Percentiles rank a stretch among this genome's conserved stretches.
These are phyloP conservation scores for Montipora capricornis DNA, from an alignment of 64 coral and sea anemone species.

Conservation along the genomic window DNA sequence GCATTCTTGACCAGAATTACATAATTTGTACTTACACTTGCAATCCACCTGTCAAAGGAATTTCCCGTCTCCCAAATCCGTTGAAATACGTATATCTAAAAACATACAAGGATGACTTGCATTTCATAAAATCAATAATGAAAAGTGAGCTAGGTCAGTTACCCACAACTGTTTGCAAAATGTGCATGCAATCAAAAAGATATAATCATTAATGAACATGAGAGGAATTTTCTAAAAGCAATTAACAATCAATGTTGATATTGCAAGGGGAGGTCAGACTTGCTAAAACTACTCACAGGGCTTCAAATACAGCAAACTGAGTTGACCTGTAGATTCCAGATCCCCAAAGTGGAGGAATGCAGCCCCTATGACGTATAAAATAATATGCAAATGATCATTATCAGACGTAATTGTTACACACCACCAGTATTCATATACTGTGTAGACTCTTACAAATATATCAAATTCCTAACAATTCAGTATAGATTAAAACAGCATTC, in stretches of 20 bases:
- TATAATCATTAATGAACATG: no score
- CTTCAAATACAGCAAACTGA: conserved; percentile 98
- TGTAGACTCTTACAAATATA: no score
- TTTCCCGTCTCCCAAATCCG: conserved; percentile 76
- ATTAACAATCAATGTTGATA: not conserved
- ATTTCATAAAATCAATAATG: not conserved
- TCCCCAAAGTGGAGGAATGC: conserved; percentile 92
- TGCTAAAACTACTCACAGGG: conserved; percentile 63
- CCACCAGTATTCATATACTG: no score
- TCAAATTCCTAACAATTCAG: no score
- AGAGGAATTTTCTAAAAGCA: no score
- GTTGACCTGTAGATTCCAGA: conserved; percentile 94
- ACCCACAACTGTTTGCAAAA: no score
- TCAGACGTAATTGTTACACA: no score
- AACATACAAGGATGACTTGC: not conserved
- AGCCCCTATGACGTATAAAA: conserved; percentile 45
- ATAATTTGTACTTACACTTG: conserved; percentile 72
- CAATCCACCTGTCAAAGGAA: conserved; percentile 89
- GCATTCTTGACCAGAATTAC: not conserved
- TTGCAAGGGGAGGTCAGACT: not conserved
- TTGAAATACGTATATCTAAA: conserved; percentile 76
- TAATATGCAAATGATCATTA: no score
- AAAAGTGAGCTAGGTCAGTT: no score
- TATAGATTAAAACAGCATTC: no score
- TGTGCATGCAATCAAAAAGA: no score